Evolutionary conservation across 2,888 invertebrate species (phyloP).

Genomic region (Hoplodrina ambigua): DNA sequence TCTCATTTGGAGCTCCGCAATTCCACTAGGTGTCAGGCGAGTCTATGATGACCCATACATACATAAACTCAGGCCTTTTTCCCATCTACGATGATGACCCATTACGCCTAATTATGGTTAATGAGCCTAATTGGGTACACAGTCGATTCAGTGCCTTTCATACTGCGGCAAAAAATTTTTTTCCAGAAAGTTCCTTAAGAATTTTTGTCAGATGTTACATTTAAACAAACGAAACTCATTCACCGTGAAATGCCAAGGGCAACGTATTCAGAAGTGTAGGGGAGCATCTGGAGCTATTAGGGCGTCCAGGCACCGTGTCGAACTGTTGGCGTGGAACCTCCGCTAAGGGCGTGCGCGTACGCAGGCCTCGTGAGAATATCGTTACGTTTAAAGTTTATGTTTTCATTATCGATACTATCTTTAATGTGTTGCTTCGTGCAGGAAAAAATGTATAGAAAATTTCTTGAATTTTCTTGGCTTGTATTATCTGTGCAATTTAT

Average conservation of each 20-base stretch:
- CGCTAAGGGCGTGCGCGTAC: conserved; percentile 64
- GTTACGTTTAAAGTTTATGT: conserved; percentile 51
- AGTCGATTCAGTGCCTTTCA: neutral
- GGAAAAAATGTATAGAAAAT: conserved; percentile 29
- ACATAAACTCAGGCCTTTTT: too few relatives aligned
- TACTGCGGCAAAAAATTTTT: neutral
- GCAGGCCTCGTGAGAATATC: conserved; percentile 64
- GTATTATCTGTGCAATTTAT: conserved; percentile 18
- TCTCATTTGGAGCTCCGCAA: too few relatives aligned
- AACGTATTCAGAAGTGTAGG: conserved; percentile 69
- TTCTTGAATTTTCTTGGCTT: conserved; percentile 23
- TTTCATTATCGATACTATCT: conserved; percentile 48
- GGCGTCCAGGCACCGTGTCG: conserved; percentile 81
- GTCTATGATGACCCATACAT: too few relatives aligned
- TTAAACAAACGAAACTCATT: conserved; percentile 41
- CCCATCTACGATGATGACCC: too few relatives aligned
- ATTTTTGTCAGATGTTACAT: conserved; percentile 46
- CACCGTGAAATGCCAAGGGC: conserved; percentile 67
- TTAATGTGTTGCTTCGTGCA: conserved; percentile 38
- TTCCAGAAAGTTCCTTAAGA: conserved; percentile 37
- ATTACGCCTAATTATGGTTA: too few relatives aligned
- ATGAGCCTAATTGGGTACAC: too few relatives aligned
- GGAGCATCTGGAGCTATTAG: conserved; percentile 74
- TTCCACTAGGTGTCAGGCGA: too few relatives aligned
- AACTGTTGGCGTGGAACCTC: conserved; percentile 78